Evolutionary conservation across 2,797 vertebrate species (phyloP).

Genomic region (Anisognathus igniventris): DNA sequence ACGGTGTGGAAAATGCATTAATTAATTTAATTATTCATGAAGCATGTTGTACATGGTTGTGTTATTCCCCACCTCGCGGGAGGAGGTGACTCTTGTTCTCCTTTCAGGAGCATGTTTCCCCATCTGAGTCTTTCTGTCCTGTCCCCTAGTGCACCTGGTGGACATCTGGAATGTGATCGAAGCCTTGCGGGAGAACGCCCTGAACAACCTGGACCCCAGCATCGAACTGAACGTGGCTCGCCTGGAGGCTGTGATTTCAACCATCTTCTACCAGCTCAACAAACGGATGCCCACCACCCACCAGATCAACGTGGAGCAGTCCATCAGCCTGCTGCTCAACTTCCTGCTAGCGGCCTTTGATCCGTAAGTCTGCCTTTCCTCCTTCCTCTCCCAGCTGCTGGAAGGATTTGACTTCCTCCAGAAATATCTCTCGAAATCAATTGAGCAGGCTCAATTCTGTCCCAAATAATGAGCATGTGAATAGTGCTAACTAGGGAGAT

Average conservation of each 20-base stretch:
- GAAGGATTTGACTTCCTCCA: background rate
- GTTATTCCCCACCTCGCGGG: background rate
- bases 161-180: constrained; percentile 99
- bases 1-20: background rate
- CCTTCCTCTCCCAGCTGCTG: background rate
- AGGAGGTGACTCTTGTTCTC: background rate
- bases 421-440: background rate
- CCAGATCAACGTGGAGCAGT: constrained; percentile 94
- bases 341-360: constrained; percentile 95
- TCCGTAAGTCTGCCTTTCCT: constrained; percentile 82
- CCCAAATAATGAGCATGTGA: background rate
- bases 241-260: constrained; percentile 91
- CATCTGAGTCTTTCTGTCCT: background rate
- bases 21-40: background rate
- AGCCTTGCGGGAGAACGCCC: constrained; percentile 90
- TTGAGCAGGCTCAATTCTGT: background rate
- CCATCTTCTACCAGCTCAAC: constrained; percentile 96
- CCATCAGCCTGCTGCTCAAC: constrained; percentile 92
- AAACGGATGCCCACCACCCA: constrained; percentile 97
- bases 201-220: constrained; percentile 90
- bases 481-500: constrained; percentile 5
- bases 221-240: constrained; percentile 88
- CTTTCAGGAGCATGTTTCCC: rapidly evolving
- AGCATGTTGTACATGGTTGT: background rate
- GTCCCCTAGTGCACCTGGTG: constrained; percentile 89